Evolutionary conservation across 2,888 invertebrate genomes (phyloP).

Genomic region (Hirtodrosophila histrioides): DNA sequence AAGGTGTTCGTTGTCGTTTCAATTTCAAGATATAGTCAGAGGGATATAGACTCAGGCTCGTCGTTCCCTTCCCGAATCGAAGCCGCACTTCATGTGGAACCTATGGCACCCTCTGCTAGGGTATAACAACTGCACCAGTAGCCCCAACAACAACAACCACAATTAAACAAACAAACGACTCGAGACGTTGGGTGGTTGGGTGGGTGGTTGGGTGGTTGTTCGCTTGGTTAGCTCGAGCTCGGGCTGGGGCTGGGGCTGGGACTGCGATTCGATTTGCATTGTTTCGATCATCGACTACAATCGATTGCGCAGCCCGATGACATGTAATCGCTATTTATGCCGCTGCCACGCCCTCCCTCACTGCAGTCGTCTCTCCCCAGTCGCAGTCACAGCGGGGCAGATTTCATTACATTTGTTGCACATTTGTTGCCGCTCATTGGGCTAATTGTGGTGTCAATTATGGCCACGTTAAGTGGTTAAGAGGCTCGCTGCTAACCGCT

Average conservation of each 20-base stretch:
- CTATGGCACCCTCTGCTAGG: no score
- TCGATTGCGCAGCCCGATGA: conserved; percentile 59
- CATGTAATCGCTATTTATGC: conserved; percentile 59
- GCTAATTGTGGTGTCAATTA: conserved; percentile 73
- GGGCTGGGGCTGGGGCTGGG: conserved; percentile 2
- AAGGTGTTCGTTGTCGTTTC: no score
- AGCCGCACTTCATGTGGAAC: no score
- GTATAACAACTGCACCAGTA: neutral
- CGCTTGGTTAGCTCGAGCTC: neutral
- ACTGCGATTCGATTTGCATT: conserved; percentile 43
- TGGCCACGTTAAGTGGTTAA: conserved; percentile 52
- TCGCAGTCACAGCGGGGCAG: conserved; percentile 6
- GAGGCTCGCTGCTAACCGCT: conserved; percentile 7
- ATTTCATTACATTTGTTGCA: conserved; percentile 57
- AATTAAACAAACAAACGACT: conserved; percentile 71
- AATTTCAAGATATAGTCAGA: no score
- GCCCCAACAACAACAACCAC: conserved; percentile 40
- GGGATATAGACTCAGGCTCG: no score
- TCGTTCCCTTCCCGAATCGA: no score
- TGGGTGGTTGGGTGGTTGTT: conserved; percentile 9
- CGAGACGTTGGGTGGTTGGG: conserved; percentile 43
- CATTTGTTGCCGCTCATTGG: conserved; percentile 45
- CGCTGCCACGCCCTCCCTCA: conserved; percentile 45
- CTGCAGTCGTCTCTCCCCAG: neutral
- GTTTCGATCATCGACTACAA: conserved; percentile 30